These are phyloP conservation scores for Pilophorus perplexus DNA, from an alignment of 2,888 invertebrate genomes.

Conservation along the genomic window DNA sequence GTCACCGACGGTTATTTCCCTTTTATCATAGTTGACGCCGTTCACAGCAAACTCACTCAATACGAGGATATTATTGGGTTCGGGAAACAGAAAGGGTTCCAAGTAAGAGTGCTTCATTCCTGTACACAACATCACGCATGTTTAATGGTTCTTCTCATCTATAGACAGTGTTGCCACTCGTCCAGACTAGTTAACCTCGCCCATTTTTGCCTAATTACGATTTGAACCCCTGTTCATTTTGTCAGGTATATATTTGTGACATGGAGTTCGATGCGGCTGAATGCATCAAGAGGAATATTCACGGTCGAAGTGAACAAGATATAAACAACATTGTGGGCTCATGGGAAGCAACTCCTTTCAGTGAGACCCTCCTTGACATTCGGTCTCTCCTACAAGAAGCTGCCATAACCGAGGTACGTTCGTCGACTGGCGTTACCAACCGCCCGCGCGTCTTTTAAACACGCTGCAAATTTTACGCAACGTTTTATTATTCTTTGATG, in stretches of 20 bases:
- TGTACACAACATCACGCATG: no score
- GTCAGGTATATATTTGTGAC: slow-evolving; percentile 87
- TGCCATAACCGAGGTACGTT: slow-evolving; percentile 69
- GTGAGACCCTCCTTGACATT: slow-evolving; percentile 78
- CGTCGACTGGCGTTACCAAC: no score
- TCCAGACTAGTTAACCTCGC: no score
- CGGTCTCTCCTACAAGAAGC: slow-evolving; percentile 79
- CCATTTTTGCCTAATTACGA: slow-evolving; percentile 8
- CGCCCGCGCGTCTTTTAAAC: no score
- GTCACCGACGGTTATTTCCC: slow-evolving; percentile 86
- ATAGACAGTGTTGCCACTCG: background rate
- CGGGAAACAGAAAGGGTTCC: slow-evolving; percentile 79
- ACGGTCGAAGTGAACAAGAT: slow-evolving; percentile 74
- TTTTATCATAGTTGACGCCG: slow-evolving; percentile 89
- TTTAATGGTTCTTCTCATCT: slow-evolving; percentile 28
- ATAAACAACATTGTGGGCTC: slow-evolving; percentile 68
- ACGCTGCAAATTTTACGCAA: no score
- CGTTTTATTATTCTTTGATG: no score
- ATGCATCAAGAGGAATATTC: slow-evolving; percentile 81
- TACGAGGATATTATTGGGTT: slow-evolving; percentile 87
- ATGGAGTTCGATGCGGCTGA: slow-evolving; percentile 75
- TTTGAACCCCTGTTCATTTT: no score
- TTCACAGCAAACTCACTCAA: slow-evolving; percentile 76
- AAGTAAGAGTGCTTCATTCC: no score
- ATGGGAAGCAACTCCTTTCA: slow-evolving; percentile 77